Base-by-base conservation (phyloP, 2,797 vertebrate species). In the Okamejei kenojei region DNA sequence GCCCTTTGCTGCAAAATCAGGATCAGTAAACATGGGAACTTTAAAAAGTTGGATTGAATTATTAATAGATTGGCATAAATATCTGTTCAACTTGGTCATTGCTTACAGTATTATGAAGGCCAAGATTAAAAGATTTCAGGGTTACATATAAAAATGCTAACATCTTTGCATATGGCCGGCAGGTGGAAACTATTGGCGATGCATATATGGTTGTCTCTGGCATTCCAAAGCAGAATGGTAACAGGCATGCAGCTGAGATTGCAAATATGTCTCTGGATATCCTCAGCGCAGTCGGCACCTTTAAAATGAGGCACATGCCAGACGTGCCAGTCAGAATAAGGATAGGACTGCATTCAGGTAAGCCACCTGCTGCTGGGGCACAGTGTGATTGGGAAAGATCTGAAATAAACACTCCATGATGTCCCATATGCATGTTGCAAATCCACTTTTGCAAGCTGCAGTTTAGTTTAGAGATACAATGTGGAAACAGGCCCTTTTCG, bases 201-300 rank as follows among this genome's bases (percentile, higher is more conserved):
- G 97, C 97, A n/a, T 99, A 99, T 94, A 98, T 98, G 98, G 98
- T 99, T 93, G 97, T 97, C 0, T 98, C 98, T 0, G 98, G 98
- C 1, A 95, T 98, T 19, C 98, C 98, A 0, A 97, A 98, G 88
- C 95, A 96, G 1, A 99, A 98, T 0, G 97, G 94, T 4, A 97
- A 97, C 95, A 97, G 97, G 0, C 98, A 98, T 0, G 97, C 97
- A 0, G 97, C 97, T 23, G 97, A 98, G 94, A 98, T 98, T 74
- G 96, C 97, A 94, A 99, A 98, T 94, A 98, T 98, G 97, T 96
- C 97, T 11, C 95, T 98, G 86, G 98, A 98, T 95, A 98, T 98
- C 95, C 96, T 99, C 93, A 98, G 98, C 90, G 97, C 97, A 0
- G 96, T 98, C 93, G 98, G 97, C 23, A 97, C 96, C 0, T 99